These are phyloP conservation scores for Catostomus latipinnis DNA, from an alignment of 2,797 vertebrate species.

Conservation along the genomic window DNA sequence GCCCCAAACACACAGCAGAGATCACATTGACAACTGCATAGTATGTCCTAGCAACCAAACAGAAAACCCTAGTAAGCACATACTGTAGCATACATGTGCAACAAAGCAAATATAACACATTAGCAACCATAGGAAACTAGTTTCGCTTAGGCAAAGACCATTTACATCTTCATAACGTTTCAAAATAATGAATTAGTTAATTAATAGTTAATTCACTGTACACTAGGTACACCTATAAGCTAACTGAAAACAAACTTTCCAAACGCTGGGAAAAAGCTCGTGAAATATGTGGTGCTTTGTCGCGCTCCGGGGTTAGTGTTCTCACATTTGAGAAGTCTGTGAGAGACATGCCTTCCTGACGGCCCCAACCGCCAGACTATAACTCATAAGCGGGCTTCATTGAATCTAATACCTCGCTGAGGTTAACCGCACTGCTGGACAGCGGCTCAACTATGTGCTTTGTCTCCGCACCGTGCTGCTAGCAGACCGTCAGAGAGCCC, in stretches of 20 bases:
- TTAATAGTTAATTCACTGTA: background rate
- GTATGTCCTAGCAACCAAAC: too few species aligned
- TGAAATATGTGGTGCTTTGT: conserved; percentile 1
- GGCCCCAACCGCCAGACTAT: background rate
- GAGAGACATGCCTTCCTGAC: background rate
- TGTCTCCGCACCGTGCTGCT: conserved; percentile 6
- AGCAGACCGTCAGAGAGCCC: background rate
- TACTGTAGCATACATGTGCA: too few species aligned
- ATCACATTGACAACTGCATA: too few species aligned
- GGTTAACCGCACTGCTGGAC: conserved; percentile 8
- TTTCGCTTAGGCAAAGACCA: too few species aligned
- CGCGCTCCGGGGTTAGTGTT: conserved; percentile 26
- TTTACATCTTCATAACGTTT: too few species aligned
- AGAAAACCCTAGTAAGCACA: too few species aligned
- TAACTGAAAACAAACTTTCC: background rate
- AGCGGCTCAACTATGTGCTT: conserved; percentile 30
- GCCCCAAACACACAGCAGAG: too few species aligned
- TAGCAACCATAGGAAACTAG: too few species aligned
- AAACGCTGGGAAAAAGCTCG: background rate
- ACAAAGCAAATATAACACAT: too few species aligned
- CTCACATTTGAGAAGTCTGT: background rate
- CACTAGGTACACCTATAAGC: background rate
- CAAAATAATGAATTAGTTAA: too few species aligned
- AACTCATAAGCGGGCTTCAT: conserved; percentile 26
- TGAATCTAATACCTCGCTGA: conserved; percentile 1